Evolutionary conservation across 2,113 vertebrate genomes (phyloP), one percentile per base, ranked within the genome.

Genomic region (Hydrolagus affinis): DNA sequence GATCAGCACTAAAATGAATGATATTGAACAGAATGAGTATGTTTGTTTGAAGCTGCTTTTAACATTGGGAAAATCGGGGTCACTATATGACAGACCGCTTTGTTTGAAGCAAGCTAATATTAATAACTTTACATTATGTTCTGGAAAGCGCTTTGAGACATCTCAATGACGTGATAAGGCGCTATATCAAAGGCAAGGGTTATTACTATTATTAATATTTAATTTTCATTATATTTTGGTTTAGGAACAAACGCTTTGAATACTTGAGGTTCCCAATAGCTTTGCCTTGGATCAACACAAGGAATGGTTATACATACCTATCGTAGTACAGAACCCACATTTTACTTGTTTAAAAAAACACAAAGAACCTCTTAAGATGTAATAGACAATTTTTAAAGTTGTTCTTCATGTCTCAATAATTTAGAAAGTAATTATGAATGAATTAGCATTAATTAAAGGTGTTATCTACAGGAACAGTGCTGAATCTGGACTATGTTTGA

Each of bases 1-100:
- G 62, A 83, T 83, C 78, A 83, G 60, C 28, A 83, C 32, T 28
- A 30, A 66, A 28, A 83, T 64, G 11, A 30, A 83, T 83, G 78
- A 83, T 32, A 64, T 64, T 68, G 25, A 83, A 66, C 30, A 83
- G 78, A 83, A 83, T 83, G 78, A 83, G 78, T 83, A 83, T 83
- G 78, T 83, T 83, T 83, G 78, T 30, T 32, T 64, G 21, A 83
- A 83, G 60, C 78, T 66, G 66, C 64, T 30, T 66, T 25, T 23
- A 62, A 28, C 64, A 64, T 28, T 75, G 32, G 56, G 9, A 83
- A 83, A 68, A 68, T 12, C 14, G 44, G 44, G 44, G 44, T 44
- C 44, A 6, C 44, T 44, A 6, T 44, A 44, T 44, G 44, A 44
- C 6, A 44, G 44, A 6, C 44, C 44, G 6, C 44, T 44, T 44